Conservation (phyloP, 2,797 vertebrate species). For the Sebastes variabilis region DNA sequence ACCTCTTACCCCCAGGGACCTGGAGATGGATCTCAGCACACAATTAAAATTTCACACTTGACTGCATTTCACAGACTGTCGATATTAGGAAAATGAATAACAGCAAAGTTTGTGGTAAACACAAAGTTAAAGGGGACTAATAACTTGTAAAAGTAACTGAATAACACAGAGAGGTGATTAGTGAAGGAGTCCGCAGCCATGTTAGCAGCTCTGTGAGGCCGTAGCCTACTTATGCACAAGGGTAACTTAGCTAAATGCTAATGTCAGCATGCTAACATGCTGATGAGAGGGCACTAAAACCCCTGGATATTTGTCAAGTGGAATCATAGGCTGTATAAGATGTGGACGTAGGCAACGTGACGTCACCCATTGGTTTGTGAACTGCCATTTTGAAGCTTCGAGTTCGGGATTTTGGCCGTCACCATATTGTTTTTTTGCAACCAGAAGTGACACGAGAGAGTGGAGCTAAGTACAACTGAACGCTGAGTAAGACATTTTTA, state of each 20-base stretch:
- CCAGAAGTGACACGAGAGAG: too few species aligned
- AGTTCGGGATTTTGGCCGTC: too few species aligned
- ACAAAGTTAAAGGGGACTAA: slow-evolving; percentile 52
- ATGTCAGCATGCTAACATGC: background rate
- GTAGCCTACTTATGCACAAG: background rate
- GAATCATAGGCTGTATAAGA: background rate
- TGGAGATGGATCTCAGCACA: slow-evolving; percentile 61
- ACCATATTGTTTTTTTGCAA: too few species aligned
- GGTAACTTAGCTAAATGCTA: background rate
- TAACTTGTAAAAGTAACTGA: slow-evolving; percentile 25
- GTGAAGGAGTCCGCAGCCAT: background rate
- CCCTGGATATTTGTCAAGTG: background rate
- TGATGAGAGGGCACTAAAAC: background rate
- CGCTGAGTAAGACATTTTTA: too few species aligned
- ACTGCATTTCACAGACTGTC: slow-evolving; percentile 64
- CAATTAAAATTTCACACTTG: slow-evolving; percentile 80
- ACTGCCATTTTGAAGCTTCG: too few species aligned
- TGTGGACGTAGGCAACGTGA: too few species aligned
- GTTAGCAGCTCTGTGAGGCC: background rate
- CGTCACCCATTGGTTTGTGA: too few species aligned
- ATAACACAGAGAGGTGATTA: background rate
- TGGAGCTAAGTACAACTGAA: too few species aligned
- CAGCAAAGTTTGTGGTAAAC: slow-evolving; percentile 62
- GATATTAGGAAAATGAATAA: slow-evolving; percentile 70
- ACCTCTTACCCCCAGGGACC: slow-evolving; percentile 61